Evolutionary conservation across 2,888 invertebrate species (phyloP), one percentile per base, ranked within the genome.

Genomic region (Pheosia gnoma): DNA sequence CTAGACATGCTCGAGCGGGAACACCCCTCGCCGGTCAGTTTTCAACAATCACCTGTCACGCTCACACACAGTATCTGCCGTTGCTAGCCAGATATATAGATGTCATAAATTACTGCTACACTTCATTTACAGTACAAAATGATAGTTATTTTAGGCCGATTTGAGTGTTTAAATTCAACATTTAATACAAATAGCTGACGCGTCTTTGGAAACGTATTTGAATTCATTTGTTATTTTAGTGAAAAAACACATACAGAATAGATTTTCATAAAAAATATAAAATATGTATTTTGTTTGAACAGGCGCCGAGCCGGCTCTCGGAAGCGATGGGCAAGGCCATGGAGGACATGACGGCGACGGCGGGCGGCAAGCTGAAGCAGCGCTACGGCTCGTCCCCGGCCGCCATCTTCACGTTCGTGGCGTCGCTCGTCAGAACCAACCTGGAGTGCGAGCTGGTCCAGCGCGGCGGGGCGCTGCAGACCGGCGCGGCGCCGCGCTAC

Each of bases 341-440:
- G 98, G 98, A 98, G 82, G 98, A 98, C 88, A 97, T 99, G 96
- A 97, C 98, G 6, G 96, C 96, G 80, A 96, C 96, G 71, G 98
- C 98, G 5, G 96, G 97, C 83, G 95, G 96, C 67, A 97, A 97
- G 81, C 96, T 96, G 79, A 96, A 96, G 81, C 96, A 96, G 77
- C 96, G 96, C 8, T 91, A 94, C 94, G 92, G 92, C 7, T 87
- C 87, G 6, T 93, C 91, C n/a, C 88, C 91, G 9, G 91, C 87
- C 60, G 89, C 90, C 75, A 95, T 98, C 69, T 97, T 98, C 85
- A 95, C 98, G 60, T 98, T 98, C 90, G 97, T 98, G 66, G 97
- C 97, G 65, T 98, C 98, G 0, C 96, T 98, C 67, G 97, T 97
- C 58, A 95, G 99, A 75, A 98, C 97, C 58, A 98, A 98, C 94